Percentiles rank a stretch among this genome's conserved stretches.
Evolutionary conservation across 1,140 invertebrate genomes (phyloP).

Genomic region (Latrodectus geometricus): DNA sequence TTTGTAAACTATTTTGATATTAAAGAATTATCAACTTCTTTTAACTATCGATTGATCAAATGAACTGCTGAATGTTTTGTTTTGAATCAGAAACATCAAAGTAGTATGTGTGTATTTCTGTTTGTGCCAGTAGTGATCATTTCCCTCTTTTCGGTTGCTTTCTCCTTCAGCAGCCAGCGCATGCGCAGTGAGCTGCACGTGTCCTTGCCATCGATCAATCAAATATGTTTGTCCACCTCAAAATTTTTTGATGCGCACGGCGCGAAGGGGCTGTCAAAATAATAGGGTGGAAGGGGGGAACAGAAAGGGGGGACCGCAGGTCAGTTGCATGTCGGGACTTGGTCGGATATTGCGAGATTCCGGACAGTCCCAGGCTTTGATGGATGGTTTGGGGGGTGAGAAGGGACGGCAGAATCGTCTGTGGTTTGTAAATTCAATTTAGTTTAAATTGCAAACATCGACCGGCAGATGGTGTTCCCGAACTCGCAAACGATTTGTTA

Average conservation of each 20-base stretch:
- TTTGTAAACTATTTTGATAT: too few species aligned
- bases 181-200: conserved; percentile 8
- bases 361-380: conserved; percentile 2
- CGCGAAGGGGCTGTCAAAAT: conserved; percentile 37
- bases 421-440: conserved; percentile 35
- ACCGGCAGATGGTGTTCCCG: neutral
- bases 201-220: conserved; percentile 39
- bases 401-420: neutral
- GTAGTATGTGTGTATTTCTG: too few species aligned
- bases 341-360: conserved; percentile 43
- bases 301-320: neutral
- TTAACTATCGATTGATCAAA: too few species aligned
- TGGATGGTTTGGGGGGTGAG: conserved; percentile 18
- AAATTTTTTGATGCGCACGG: conserved; percentile 6
- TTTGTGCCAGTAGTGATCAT: too few species aligned
- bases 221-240: conserved; percentile 28
- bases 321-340: neutral
- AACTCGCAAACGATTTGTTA: neutral
- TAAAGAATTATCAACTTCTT: too few species aligned
- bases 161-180: neutral
- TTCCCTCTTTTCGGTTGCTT: too few species aligned
- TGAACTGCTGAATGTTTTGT: too few species aligned
- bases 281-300: neutral
- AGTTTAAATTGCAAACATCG: conserved; percentile 5
- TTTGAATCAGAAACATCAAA: too few species aligned